Percentiles rank a stretch among this genome's conserved stretches.
Conservation (phyloP, 1,140 invertebrate species). For the Drosophila nebulosa region DNA sequence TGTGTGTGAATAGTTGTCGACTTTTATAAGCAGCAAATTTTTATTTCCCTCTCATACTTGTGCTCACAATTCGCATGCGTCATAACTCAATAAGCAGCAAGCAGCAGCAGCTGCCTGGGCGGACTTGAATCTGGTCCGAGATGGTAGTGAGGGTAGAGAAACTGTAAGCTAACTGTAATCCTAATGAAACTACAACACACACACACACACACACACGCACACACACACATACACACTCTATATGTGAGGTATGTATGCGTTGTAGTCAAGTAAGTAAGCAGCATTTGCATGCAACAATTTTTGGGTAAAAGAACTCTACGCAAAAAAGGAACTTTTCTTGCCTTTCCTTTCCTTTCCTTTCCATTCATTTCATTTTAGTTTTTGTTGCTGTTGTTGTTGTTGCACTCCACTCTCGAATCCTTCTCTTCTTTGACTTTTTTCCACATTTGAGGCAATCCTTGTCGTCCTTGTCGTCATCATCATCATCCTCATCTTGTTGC, state of each 20-base stretch:
- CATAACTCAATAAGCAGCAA: constrained; percentile 79
- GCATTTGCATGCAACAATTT: constrained; percentile 79
- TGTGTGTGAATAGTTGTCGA: constrained; percentile 53
- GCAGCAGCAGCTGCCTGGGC: constrained; percentile 28
- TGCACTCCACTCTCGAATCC: neutral
- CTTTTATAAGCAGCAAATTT: constrained; percentile 78
- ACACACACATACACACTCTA: neutral
- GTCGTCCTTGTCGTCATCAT: constrained; percentile 24
- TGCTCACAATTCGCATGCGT: constrained; percentile 69
- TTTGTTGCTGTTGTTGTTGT: neutral
- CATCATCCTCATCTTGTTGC: constrained; percentile 66
- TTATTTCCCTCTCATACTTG: constrained; percentile 58
- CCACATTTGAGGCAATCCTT: constrained; percentile 28
- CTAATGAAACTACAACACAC: constrained; percentile 79
- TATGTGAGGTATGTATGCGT: neutral
- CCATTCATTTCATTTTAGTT: neutral
- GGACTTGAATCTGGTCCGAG: neutral
- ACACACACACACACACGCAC: constrained; percentile 22
- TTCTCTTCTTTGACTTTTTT: constrained; percentile 12
- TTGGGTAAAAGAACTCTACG: neutral
- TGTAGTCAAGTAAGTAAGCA: constrained; percentile 4
- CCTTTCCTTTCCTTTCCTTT: neutral
- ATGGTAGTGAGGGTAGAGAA: constrained; percentile 15
- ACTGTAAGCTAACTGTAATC: constrained; percentile 75
- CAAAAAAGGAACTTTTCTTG: neutral